Conservation (phyloP, 1,140 invertebrate genomes). For the Asobara japonica region DNA sequence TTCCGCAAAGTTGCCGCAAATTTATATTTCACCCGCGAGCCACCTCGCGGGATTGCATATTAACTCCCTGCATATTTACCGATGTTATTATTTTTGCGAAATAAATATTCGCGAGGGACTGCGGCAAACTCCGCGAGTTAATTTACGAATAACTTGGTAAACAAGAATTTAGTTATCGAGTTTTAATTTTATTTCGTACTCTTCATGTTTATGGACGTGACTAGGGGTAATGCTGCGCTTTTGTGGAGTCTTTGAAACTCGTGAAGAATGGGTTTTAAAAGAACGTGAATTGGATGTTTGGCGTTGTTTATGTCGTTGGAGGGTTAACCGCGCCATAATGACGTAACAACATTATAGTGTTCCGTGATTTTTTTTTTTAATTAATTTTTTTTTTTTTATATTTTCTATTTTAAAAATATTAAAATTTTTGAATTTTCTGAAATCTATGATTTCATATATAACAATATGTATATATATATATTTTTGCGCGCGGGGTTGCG, state of each 20-base stretch:
- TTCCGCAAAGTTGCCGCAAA: not conserved
- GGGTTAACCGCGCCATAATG: no score
- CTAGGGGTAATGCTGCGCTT: not conserved
- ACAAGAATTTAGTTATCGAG: slow-evolving; percentile 11
- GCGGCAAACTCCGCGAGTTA: not conserved
- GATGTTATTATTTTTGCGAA: not conserved
- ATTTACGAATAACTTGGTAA: slow-evolving; percentile 3
- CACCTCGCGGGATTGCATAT: not conserved
- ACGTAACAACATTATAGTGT: no score
- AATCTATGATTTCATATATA: no score
- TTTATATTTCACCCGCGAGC: not conserved
- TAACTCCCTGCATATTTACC: not conserved
- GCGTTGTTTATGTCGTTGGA: no score
- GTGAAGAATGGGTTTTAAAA: no score
- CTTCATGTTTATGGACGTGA: not conserved
- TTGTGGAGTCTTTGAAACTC: not conserved
- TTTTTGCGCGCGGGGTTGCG: no score
- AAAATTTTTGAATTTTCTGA: no score
- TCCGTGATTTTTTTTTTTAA: no score
- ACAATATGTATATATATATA: no score
- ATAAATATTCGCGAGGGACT: not conserved
- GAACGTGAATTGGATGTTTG: no score
- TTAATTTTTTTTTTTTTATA: no score
- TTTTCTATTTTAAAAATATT: no score
- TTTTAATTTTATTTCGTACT: slow-evolving; percentile 4